Evolutionary conservation across 2,797 vertebrate genomes (phyloP), one percentile per base, ranked within the genome.

Genomic region (Characodon lateralis): DNA sequence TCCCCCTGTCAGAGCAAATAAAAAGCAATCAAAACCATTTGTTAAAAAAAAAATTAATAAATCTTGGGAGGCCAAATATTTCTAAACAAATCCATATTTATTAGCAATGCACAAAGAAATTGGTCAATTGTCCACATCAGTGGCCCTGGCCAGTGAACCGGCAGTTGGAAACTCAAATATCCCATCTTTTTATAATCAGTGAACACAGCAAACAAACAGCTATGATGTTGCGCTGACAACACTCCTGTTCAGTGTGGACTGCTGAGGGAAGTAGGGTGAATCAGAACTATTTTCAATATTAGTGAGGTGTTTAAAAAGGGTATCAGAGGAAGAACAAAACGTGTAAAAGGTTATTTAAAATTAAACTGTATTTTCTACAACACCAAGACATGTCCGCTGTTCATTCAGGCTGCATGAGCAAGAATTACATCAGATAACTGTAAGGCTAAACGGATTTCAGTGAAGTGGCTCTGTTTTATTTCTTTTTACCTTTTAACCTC

Each of bases 1-100:
- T 97, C 97, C 14, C 98, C 98, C 98, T 99, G 90, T 79, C 7
- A 93, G 46, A 41, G 73, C 10, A 85, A 78, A 85, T 12, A 74
- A 59, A 66, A 18, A 71, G 9, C 63, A 18, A 55, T 51, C 5
- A 22, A 46, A 26, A 51, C 35, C 3, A 35, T 35, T 35, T 35
- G 35, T 35, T 35, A n/a, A 28, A 2, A 1, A 1, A 28, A 5
- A 24, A 5, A 39, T 26, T 55, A 3, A 5, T 43, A 26, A 22
- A n/a, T 35, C 35, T 35, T 35, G 35, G 35, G 35, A 35, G 35
- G n/a, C 39, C 63, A 13, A 24, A 41, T 66, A 8, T 70, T 73
- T 71, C 24, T 9, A 77, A 20, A 56, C 1, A 43, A 0, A 28
- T 14, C 50, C 2, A 58, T 22, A 24, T 41, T 13, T 43, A 26